Base-by-base conservation (phyloP, 2,888 invertebrate species). In the Lamellibrachia satsuma region DNA sequence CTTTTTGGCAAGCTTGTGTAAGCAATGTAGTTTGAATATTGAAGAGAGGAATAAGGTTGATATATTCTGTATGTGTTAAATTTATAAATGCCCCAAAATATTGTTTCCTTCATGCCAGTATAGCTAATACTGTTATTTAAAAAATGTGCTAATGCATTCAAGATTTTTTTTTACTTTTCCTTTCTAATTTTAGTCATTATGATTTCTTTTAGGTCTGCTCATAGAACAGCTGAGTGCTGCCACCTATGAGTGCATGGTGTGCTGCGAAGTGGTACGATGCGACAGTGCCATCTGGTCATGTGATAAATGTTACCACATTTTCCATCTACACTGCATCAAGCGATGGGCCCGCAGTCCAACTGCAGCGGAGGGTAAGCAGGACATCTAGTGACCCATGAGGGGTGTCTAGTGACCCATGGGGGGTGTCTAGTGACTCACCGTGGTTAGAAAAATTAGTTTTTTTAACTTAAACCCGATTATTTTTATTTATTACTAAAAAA, bases 161-260 rank as follows among this genome's bases (percentile, higher is more conserved):
- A 39, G 39, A 39, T 39, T 39, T 39, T 39, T 39, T 39, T 1
- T 1, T 39, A 39, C 39, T 39, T 39, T 39, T 39, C 39, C 39
- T 39, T 39, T 39, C 39, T 39, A 39, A 39, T 39, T 39, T 39
- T 7, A 75, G 51, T 92, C 9, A 51, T 55, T 91, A n/a, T 55
- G n/a, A 60, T 60, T 90, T 22, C 92, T 94, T 94, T 7, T 94
- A 96, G 96, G 95, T 52, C 93, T 94, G 1, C 97, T 99, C 51
- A 98, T 98, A 22, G 98, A 98, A 91, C 98, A 98, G 96, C 97
- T 99, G 92, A 98, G 98, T 94, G 97, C 97, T 93, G 98, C 98
- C 0, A 97, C 97, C 0, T 97, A 99, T 93, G 99, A 99, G 96
- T 99, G 99, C 96, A 97, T 99, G 95, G 98, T 99, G 27, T 99